Base-by-base conservation (phyloP, 2,797 vertebrate species). In the Lacerta agilis region DNA sequence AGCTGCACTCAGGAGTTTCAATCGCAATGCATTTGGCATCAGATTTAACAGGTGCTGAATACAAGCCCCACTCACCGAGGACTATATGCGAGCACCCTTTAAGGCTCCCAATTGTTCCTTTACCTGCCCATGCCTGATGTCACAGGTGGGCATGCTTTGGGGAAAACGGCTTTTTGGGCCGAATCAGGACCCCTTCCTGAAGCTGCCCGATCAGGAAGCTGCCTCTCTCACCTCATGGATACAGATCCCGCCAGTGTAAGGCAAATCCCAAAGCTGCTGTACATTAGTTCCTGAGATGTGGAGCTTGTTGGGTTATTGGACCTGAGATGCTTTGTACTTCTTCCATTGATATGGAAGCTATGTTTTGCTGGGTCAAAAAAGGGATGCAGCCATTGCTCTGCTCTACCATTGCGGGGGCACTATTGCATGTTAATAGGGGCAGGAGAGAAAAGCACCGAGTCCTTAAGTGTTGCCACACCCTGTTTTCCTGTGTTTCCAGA, bases 401-500 rank as follows among this genome's bases (percentile, higher is more conserved):
- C 9, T 27, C 38, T 79, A 72, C 17, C 38, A 15, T 11, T 29
- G 8, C 29, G 33, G 27, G 58, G 25, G 41, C 38, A 64, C 23
- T 36, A 8, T 45, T 41, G 8, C 41, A 27, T 20, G 33, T 61
- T 10, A 2, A 10, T n/a, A 61, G 18, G 64, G 11, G 20, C 27
- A 58, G 23, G 9, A 3, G 29, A 45, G 38, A 1, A 66, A 75
- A 29, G 25, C 4, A n/a, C 8, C 0, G 7, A 33, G 11, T 33
- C 61, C 8, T 79, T 29, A 69, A 29, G 8, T 58, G 5, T 67
- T 81, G 83, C 72, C 58, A 27, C 33, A 25, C 3, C 18, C 17
- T 77, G 17, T 81, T 67, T 23, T 84, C n/a, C 66, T 80, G 9
- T 58, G 8, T 73, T 95, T 93, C 29, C 97, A 99, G 98, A 98